Base-by-base conservation (phyloP, 2,797 vertebrate genomes). In the Mastacembelus armatus region DNA sequence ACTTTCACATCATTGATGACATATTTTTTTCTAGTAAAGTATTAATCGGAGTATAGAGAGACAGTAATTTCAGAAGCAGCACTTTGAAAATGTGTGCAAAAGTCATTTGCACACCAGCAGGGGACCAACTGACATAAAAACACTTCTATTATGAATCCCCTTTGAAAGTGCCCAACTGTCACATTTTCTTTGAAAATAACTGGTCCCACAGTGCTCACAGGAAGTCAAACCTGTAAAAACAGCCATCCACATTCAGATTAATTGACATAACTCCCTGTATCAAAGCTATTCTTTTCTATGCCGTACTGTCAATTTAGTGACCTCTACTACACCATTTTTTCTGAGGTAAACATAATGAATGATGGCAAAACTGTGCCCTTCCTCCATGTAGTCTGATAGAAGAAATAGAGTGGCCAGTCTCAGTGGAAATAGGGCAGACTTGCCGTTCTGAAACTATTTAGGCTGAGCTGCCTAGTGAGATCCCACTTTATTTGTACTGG, bases 31-130 rank as follows among this genome's bases (percentile, higher is more conserved):
- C 39, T 30, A 16, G 33, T 36, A 54, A 73, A 54, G 40, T 45
- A 66, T 58, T 77, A 75, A 74, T 79, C 68, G 72, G n/a, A n/a
- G n/a, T n/a, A n/a, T n/a, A 38, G 61, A 43, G 10, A 62, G 54
- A 24, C 51, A 50, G 19, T 51, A 12, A 21, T 64, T 66, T 55
- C 15, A 57, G n/a, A 59, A 44, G 57, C 50, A 50, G 43, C 52
- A 43, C 67, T n/a, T 56, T 62, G 35, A 50, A 72, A 67, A 74
- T 62, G 16, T 69, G 24, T 66, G 42, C 35, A 61, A 51, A 56
- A 80, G 66, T 80, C 64, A 79, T 72, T 79, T 77, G 66, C 74
- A 69, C 86, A 73, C 45, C 80, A 80, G 72, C 49, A 52, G 75
- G 70, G 78, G 73, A 86, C 56, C 75, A 72, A 54, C 52, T 74